These are phyloP conservation scores for Zele albiditarsus DNA, from an alignment of 2,888 invertebrate species.

Conservation along the genomic window DNA sequence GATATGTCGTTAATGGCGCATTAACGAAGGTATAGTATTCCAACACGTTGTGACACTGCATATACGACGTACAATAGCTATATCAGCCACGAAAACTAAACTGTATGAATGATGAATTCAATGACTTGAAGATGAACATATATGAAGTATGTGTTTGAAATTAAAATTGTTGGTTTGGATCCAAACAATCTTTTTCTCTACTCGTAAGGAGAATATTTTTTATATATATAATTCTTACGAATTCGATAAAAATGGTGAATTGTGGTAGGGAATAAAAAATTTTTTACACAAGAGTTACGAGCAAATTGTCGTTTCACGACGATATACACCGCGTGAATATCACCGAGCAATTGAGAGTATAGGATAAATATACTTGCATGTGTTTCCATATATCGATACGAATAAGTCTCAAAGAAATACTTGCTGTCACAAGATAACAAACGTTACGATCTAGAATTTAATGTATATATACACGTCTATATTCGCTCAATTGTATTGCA, in stretches of 20 bases:
- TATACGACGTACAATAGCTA: neutral
- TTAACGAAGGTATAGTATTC: slow-evolving; percentile 49
- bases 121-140: neutral
- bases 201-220: too few relatives aligned
- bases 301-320: neutral
- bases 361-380: neutral
- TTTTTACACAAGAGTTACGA: neutral
- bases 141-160: too few relatives aligned
- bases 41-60: neutral
- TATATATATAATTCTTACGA: neutral
- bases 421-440: slow-evolving; percentile 19
- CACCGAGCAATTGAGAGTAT: neutral
- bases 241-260: neutral
- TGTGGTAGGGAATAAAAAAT: neutral
- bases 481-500: neutral
- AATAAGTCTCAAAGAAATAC: slow-evolving; percentile 18
- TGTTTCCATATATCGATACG: slow-evolving; percentile 5
- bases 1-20: slow-evolving; percentile 62
- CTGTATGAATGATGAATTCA: neutral
- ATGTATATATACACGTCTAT: slow-evolving; percentile 5
- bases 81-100: neutral
- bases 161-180: too few relatives aligned
- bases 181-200: too few relatives aligned
- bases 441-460: slow-evolving; percentile 14
- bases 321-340: slow-evolving; percentile 6